Base-by-base conservation (phyloP, 30 jellyfish, hydroid and myxozoan species). In the Aurelia aurita complex sp. Pacific region DNA sequence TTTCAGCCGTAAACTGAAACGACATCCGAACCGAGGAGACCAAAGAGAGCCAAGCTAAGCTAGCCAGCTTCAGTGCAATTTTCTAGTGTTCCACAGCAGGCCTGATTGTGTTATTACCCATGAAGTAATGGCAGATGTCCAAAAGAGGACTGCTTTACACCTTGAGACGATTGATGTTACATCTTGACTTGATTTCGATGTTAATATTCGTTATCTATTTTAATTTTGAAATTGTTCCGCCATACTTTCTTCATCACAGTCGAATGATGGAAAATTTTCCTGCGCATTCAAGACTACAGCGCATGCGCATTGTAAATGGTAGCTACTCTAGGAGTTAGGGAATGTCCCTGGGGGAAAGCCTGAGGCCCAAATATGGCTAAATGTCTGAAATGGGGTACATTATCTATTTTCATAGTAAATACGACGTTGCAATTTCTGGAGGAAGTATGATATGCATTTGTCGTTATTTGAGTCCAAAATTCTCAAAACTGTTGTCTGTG, bases 241-340 rank as follows among this genome's bases (percentile, higher is more conserved):
- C 88, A 85, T 74, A 83, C 92, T 72, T 38, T 85, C 88, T 85
- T 74, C 88, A 65, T 73, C 88, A 76, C 94, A 76, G 94, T 76
- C 88, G 94, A 85, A 74, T 74, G 88, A 67, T 85, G 62, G 81
- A 85, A 85, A 76, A 0, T 40, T 82, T 85, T 85, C 94, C 94
- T 85, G 94, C 94, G 87, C 94, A 74, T 85, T 85, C 94, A 85
- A 74, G 57, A 71, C 86, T 51, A 54, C 40, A 38, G 65, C 87
- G 87, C 87, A 77, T 70, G 91, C 91, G 91, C 91, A 71, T 71
- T 73, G 72, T 70, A 43, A 60, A 17, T 17, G 61, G 76, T 61
- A 64, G 59, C 74, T 42, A 18, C 67, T 76, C 64, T 67, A 52
- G 13, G 40, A 12, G 51, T 13, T 62, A 29, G 87, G 87, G 87